Evolutionary conservation across 2,113 vertebrate genomes (phyloP).

Genomic region (Scartelaos histophorus): DNA sequence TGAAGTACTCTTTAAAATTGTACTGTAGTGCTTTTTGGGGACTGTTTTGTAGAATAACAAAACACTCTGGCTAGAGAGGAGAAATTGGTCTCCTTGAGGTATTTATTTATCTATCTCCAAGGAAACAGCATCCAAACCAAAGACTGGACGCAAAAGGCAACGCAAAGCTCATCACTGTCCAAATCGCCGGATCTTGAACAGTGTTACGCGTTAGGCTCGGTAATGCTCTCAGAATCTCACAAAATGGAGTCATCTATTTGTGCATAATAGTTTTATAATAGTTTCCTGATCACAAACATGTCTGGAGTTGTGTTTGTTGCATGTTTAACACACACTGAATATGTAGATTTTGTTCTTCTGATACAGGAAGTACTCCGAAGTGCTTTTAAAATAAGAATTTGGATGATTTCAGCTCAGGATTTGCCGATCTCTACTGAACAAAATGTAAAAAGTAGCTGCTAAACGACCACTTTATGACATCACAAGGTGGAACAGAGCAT

Average conservation of each 20-base stretch:
- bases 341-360: too few species aligned
- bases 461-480: too few species aligned
- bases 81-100: constrained; percentile 50
- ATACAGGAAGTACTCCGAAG: too few species aligned
- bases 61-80: constrained; percentile 46
- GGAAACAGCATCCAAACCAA: constrained; percentile 38
- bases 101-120: constrained; percentile 36
- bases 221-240: not conserved
- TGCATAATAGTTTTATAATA: too few species aligned
- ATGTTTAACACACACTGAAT: too few species aligned
- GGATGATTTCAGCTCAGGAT: too few species aligned
- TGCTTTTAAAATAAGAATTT: too few species aligned
- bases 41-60: constrained; percentile 46
- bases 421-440: too few species aligned
- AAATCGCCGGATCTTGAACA: constrained; percentile 56
- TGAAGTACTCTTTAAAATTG: constrained; percentile 54
- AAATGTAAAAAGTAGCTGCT: too few species aligned
- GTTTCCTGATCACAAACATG: not conserved
- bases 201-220: constrained; percentile 27
- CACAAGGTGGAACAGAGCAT: too few species aligned
- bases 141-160: constrained; percentile 23
- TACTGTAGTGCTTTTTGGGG: constrained; percentile 57
- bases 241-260: too few species aligned
- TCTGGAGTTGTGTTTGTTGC: too few species aligned
- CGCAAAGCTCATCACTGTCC: not conserved